These are phyloP conservation scores for Sinelater perroti DNA, from an alignment of 2,888 invertebrate genomes.

Conservation along the genomic window DNA sequence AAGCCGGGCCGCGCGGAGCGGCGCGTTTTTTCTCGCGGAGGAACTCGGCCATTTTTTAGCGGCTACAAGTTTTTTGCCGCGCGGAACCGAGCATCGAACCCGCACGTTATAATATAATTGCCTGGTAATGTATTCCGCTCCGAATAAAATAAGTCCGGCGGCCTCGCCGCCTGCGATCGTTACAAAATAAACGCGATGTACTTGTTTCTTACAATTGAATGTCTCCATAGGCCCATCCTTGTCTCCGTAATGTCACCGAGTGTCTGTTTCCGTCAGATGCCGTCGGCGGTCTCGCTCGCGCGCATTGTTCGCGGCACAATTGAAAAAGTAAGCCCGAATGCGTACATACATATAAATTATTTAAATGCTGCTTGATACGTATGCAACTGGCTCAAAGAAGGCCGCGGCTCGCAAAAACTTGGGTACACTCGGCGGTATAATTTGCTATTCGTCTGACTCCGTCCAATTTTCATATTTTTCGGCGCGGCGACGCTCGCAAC, in stretches of 20 bases:
- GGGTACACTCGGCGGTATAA: conserved; percentile 52
- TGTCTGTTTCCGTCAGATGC: conserved; percentile 51
- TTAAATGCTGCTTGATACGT: conserved; percentile 62
- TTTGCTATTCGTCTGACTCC: conserved; percentile 33
- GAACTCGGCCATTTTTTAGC: conserved; percentile 32
- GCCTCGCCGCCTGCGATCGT: conserved; percentile 49
- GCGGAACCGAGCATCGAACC: conserved; percentile 45
- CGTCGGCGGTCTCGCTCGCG: conserved; percentile 51
- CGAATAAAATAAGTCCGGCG: conserved; percentile 53
- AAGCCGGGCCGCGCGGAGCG: conserved; percentile 16
- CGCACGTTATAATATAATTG: conserved; percentile 49
- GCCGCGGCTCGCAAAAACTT: conserved; percentile 60
- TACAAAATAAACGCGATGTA: conserved; percentile 54
- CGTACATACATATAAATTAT: conserved; percentile 63
- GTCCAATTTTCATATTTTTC: conserved; percentile 36
- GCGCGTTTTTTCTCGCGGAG: conserved; percentile 18
- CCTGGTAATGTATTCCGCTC: conserved; percentile 50
- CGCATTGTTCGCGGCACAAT: conserved; percentile 57
- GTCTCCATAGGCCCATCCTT: conserved; percentile 45
- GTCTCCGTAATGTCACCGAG: conserved; percentile 34
- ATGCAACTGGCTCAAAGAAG: conserved; percentile 62
- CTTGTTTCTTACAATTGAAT: conserved; percentile 54
- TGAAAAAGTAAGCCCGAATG: conserved; percentile 59
- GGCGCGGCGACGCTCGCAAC: too few species aligned
- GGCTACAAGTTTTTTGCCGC: conserved; percentile 34